These are phyloP conservation scores for Eleutherodactylus coqui DNA, from an alignment of 2,797 vertebrate genomes.

Conservation along the genomic window DNA sequence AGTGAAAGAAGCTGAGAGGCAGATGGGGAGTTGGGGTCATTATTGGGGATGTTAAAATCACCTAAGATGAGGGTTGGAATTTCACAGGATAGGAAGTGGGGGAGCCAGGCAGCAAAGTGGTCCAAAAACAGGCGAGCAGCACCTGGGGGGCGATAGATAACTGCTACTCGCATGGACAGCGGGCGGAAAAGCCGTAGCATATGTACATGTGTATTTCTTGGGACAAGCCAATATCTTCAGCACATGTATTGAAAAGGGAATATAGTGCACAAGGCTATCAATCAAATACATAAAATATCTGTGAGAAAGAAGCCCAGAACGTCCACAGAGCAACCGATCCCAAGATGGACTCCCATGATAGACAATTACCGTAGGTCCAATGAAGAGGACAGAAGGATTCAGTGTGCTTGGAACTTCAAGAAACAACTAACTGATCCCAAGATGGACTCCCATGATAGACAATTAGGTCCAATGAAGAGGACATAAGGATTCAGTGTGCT, in stretches of 20 bases:
- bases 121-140: no score
- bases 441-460: neutral
- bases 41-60: no score
- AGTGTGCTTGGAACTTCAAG: neutral
- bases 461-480: neutral
- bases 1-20: no score
- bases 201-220: no score
- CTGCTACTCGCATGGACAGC: no score
- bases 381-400: neutral
- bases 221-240: neutral
- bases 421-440: no score
- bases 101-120: no score
- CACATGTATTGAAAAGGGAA: neutral
- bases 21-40: no score
- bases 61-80: no score
- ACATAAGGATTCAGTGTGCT: neutral
- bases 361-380: neutral
- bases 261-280: neutral
- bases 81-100: no score
- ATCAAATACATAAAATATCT: neutral
- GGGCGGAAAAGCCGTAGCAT: no score
- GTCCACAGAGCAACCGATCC: neutral
- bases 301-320: neutral
- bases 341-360: neutral
- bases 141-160: no score